Base-by-base conservation (phyloP, 2,888 invertebrate species). In the Protodeltote pygarga region DNA sequence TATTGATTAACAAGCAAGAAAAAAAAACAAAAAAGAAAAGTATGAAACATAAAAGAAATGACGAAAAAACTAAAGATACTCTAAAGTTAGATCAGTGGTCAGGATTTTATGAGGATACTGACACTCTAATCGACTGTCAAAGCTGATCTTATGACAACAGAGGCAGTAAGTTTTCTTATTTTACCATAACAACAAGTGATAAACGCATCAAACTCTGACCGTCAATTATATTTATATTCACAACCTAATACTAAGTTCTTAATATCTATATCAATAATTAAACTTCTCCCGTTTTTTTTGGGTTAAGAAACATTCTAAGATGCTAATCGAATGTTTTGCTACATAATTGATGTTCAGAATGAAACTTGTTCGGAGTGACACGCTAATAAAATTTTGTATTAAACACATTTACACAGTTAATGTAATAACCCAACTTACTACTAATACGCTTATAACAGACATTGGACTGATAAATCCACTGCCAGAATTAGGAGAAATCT, bases 401-500 rank as follows among this genome's bases (percentile, higher is more conserved):
- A 41, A 33, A 48, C 16, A 61, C 35, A 66, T 59, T 28, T 73
- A 69, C 54, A 65, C 35, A 15, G 52, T 39, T 23, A 66, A 51
- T 6, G 67, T 44, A 24, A 74, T 31, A 6, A 77, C 45, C 71
- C 73, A 81, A 60, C 79, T 80, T 6, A 75, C 28, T 16, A 82
- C 15, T 5, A 79, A 42, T 2, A 82, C 37, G 8, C 67, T 37
- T 2, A 77, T 15, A 13, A 80, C 55, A 0, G 84, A 76, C 42
- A 77, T 38, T 0, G 83, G 75, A 17, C 67, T 62, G 3, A 73
- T 33, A 4, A 38, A 29, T 0, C 10, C 24, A 16, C 46, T 48
- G 1, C 73, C 77, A 1, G 82, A 74, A 10, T 73, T 86, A 1
- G 77, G 75, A n/a, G 72, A 79, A 5, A 85, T 73, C 47, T 81